phyloP scores from a whole-genome alignment of 37 sponge, comb jelly and placozoan genomes.

The Halisarca cf. caerulea region DNA sequence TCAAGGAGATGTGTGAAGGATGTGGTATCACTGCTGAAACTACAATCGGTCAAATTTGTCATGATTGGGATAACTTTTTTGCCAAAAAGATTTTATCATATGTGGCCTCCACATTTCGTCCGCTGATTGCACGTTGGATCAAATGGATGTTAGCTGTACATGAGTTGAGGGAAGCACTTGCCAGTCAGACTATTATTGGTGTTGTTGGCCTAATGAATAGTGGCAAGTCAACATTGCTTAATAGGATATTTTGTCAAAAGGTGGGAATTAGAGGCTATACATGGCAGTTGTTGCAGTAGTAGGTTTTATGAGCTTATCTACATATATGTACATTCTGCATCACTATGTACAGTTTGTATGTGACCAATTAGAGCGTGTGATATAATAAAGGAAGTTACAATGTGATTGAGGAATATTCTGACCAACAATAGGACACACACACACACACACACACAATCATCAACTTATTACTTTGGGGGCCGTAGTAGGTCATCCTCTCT shows the following conservation, averaged over 20 bases:
- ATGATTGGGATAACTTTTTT: conserved; percentile 1
- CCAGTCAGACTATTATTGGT: conserved; percentile 26
- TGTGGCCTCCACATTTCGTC: background rate
- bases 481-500: too few species aligned
- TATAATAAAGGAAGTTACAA: too few species aligned
- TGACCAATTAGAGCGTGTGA: too few species aligned
- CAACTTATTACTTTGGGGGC: too few species aligned
- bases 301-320: too few species aligned
- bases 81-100: conserved; percentile 10
- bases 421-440: too few species aligned
- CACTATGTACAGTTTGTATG: too few species aligned
- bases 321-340: too few species aligned
- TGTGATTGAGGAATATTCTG: too few species aligned
- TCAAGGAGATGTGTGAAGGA: conserved; percentile 15
- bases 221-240: conserved; percentile 34
- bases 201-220: conserved; percentile 35
- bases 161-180: conserved; percentile 35
- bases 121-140: conserved; percentile 33
- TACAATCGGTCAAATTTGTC: background rate
- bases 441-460: too few species aligned
- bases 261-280: too few species aligned
- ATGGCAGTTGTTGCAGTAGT: too few species aligned
- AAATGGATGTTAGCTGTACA: conserved; percentile 26
- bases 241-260: conserved; percentile 14
- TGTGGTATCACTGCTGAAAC: conserved; percentile 2